Base-by-base conservation (phyloP, 2,113 vertebrate genomes). In the Nestor notabilis region DNA sequence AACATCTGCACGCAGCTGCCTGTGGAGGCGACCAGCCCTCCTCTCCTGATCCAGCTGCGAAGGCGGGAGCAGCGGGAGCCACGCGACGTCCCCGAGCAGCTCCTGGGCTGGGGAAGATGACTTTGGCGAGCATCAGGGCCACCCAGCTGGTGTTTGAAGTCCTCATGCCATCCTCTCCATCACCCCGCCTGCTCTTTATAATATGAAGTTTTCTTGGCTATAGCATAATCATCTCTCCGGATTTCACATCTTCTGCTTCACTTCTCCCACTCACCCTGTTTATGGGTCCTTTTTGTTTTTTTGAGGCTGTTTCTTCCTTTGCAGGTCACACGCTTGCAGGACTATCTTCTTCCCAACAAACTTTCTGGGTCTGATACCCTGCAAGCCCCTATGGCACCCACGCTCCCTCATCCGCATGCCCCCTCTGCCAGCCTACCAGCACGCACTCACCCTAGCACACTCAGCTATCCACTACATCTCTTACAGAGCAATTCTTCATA, bases 121-220 rank as follows among this genome's bases (percentile, higher is more conserved):
- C 75, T 86, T 80, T 5, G 7, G 39, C 15, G 2, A 70, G 61
- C 1, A 4, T 41, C 64, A 64, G 87, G 95, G 92, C 93, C 93
- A 96, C 92, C 95, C 96, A 96, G 85, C 43, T 95, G 85, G 75
- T 47, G 85, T 93, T 94, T 97, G 96, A 96, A 91, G 88, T 86
- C 76, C 75, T 33, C 24, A 8, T 94, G 82, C 71, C 90, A 94
- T 60, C 72, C 33, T 86, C 64, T 70, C 82, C 92, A 49, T 64
- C 82, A 90, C 50, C 46, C 53, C 0, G 14, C 58, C 82, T 63
- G 46, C 2, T 16, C 75, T 88, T 92, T 28, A 39, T 39, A 70
- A 83, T 3, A 11, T 60, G 63, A 77, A 83, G 35, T 47, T 90
- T 93, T 94, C 78, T 90, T 75, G 85, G 71, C 83, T 86, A 20